A percentile compares a stretch with the other conserved stretches of the same genome.
Conservation (phyloP, 2,797 vertebrate species). For the Nyctibius grandis region DNA sequence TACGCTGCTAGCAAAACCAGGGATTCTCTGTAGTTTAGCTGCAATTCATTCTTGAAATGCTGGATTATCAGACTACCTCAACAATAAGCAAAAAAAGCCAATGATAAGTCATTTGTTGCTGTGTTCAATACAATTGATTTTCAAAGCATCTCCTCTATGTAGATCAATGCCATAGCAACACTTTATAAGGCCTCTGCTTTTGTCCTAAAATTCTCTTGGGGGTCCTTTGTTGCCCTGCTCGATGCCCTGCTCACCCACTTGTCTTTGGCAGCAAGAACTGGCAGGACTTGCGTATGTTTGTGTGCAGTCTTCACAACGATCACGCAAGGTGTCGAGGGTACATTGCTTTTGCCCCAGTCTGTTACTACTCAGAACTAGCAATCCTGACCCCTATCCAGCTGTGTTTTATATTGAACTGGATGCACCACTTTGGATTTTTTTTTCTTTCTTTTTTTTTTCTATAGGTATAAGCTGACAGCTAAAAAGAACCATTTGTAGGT, state of each 20-base stretch:
- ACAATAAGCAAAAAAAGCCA: not conserved
- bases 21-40: not conserved
- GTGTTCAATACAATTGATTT: not conserved
- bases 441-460: not conserved
- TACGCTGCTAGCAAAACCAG: not conserved
- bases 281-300: not conserved
- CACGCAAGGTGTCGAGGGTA: rapidly evolving
- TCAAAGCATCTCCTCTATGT: not conserved
- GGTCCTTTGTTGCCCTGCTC: not conserved
- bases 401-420: not conserved
- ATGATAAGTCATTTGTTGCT: not conserved
- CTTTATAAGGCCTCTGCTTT: not conserved
- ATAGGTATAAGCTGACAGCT: not conserved
- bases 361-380: not conserved
- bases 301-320: not conserved
- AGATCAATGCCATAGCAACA: not conserved
- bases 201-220: not conserved
- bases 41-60: not conserved
- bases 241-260: not conserved
- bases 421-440: not conserved
- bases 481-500: not conserved
- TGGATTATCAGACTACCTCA: not conserved
- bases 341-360: not conserved
- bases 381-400: rapidly evolving
- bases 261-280: not conserved